Evolutionary conservation across 2,888 invertebrate genomes (phyloP), one percentile per base, ranked within the genome.

Genomic region (Chrysotoxum bicinctum): DNA sequence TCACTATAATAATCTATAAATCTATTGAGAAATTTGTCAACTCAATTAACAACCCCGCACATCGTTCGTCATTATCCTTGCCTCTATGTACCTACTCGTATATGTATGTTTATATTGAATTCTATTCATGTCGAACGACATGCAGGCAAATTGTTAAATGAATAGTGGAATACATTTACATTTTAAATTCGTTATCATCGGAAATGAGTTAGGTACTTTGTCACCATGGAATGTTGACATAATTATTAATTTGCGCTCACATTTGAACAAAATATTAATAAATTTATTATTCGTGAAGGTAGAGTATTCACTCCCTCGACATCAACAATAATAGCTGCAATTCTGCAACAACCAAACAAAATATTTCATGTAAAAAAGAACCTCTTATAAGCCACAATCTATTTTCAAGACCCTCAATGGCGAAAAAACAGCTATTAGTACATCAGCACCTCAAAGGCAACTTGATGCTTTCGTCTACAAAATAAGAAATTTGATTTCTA

Each of bases 131-230:
- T 76, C 76, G 72, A 76, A 35, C 37, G 58, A 37, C 54, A 72
- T 72, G 75, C 70, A 60, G 54, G 72, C 45, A 81, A 81, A 80
- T 80, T 80, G 80, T 80, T 70, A 62, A 80, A 72, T 60, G 80
- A 84, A 72, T 54, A 43, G 52, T 26, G 14, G 72, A 76, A 80
- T 85, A 80, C 76, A 85, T 85, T 76, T 72, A 56, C 80, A 85
- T 85, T 80, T 85, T 72, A 76, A 85, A 73, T 72, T 54, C 43
- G 70, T 66, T 66, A 78, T 74, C 78, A 78, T 60, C 84, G 68
- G 66, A 68, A 80, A 76, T 80, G 56, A 40, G 43, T 45, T 58
- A 58, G 64, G 45, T 50, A 37, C 35, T 62, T 37, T 68, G 50
- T 58, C 66, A 35, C 56, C 23, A 32, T 48, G 30, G 21, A 72